Conservation (phyloP, 2,113 vertebrate species). For the Abramis brama region DNA sequence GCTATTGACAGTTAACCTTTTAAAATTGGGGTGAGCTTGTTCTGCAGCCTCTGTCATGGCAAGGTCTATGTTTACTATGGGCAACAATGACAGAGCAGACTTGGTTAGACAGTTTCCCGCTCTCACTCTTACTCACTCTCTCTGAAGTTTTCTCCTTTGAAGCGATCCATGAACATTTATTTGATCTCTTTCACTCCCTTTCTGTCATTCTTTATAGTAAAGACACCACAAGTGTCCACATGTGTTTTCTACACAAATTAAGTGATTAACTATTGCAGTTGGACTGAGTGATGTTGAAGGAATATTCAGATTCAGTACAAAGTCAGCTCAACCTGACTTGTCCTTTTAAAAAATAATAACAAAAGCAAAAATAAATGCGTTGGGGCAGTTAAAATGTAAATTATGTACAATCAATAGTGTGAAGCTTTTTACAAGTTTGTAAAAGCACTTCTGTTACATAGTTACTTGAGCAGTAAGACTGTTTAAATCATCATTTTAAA, state of each 20-base stretch:
- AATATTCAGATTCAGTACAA: neutral
- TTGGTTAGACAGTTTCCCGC: neutral
- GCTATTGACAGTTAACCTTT: neutral
- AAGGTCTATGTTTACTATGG: constrained; percentile 1
- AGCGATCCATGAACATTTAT: neutral
- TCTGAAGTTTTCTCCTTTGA: neutral
- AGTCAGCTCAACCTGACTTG: too few species aligned
- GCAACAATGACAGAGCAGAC: neutral
- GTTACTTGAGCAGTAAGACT: neutral
- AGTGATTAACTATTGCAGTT: neutral
- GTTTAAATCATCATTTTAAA: too few species aligned
- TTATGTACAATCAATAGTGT: neutral
- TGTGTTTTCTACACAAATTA: neutral
- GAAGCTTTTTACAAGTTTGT: neutral
- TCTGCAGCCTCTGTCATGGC: neutral
- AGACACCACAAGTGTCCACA: neutral
- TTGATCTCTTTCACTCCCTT: neutral
- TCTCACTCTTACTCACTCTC: neutral
- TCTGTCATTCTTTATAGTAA: neutral
- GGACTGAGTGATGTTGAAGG: neutral
- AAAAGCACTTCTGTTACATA: neutral
- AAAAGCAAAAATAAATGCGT: too few species aligned
- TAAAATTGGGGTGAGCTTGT: neutral
- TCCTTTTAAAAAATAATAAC: too few species aligned
- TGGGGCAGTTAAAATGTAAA: too few species aligned